Evolutionary conservation across 2,113 vertebrate genomes (phyloP), one percentile per base, ranked within the genome.

Genomic region (Ardeotis arabs): DNA sequence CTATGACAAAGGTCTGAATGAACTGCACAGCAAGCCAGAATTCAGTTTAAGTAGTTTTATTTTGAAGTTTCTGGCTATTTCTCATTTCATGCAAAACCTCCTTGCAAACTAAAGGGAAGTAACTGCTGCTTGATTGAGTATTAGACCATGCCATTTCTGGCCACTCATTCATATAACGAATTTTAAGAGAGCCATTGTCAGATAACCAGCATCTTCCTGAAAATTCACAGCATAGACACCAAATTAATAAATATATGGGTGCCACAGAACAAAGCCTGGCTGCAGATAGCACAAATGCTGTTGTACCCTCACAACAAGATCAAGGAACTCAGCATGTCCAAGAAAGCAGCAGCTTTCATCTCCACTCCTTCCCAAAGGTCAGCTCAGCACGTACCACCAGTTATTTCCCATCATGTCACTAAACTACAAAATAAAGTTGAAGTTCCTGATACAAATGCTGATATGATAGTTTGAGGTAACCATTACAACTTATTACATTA

Each of bases 341-440:
- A 72, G 62, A 86, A 66, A 67, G 6, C 53, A 47, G 2, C 5
- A 35, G 39, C 58, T 79, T 88, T 23, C 55, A 23, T 47, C 25
- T 58, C 24, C 4, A 33, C 15, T 53, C 31, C 9, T 55, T 79
- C 45, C 21, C 25, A 49, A 35, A 28, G 39, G 29, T 60, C 74
- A 68, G 15, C 75, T 75, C 11, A 44, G 60, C 59, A 22, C 10
- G 20, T 41, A 79, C 10, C 37, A 86, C 22, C n/a, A 52, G 68
- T 70, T 91, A 59, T 66, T 70, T 79, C 66, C 14, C 23, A 45
- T 81, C 50, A 60, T 12, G n/a, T 78, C 60, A 74, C 27, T 80
- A 74, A 73, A 44, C 64, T 85, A 89, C 84, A 81, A 92, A 93
- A 89, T 91, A 58, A 90, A 55, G 67, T 56, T 92, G 29, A 41